Evolutionary conservation across 2,797 vertebrate species (phyloP), one percentile per base, ranked within the genome.

Genomic region (Sebastes minor): DNA sequence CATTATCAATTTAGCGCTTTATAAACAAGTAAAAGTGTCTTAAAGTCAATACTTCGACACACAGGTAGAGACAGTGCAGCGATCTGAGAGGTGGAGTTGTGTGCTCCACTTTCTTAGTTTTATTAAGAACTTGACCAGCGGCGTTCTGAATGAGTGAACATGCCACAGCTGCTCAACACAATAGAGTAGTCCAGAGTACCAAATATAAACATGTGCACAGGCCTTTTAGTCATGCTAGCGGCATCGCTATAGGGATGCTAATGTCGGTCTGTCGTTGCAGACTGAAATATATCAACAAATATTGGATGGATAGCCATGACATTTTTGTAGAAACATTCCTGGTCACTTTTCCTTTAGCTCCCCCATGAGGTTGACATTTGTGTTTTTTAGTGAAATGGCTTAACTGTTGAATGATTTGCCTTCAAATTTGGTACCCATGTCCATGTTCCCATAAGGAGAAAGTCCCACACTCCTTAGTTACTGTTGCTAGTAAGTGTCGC

Each of bases 401-500:
- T 46, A 46, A 1, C 42, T 46, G 42, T 18, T 46, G 42, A 46
- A 46, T 16, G 42, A 46, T 46, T 46, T 46, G 42, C 42, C 42
- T 0, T 46, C 42, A 46, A 46, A 18, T 46, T 49, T 20, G 16
- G 42, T 20, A 49, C 42, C 16, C 16, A 49, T 18, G 16, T 49
- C 7, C 42, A 18, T 20, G 42, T 0, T 49, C 7, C 42, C 42
- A 18, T 20, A 18, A 2, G 42, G 16, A 49, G 0, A 42, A 42
- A 42, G 38, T 42, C 38, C 38, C 38, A 42, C 2, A 2, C 14
- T 0, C 38, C 38, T 42, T 42, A 42, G 38, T 42, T 16, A 42
- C 38, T 42, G 38, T 42, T 42, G 38, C 38, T 42, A 42, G 38
- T 14, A 42, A 16, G 38, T 42, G 38, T 18, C 42, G 14, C 42